A percentile compares a stretch with the other conserved stretches of the same genome.
Evolutionary conservation across 2,797 vertebrate species (phyloP).

Genomic region (Dromococcyx pavoninus): DNA sequence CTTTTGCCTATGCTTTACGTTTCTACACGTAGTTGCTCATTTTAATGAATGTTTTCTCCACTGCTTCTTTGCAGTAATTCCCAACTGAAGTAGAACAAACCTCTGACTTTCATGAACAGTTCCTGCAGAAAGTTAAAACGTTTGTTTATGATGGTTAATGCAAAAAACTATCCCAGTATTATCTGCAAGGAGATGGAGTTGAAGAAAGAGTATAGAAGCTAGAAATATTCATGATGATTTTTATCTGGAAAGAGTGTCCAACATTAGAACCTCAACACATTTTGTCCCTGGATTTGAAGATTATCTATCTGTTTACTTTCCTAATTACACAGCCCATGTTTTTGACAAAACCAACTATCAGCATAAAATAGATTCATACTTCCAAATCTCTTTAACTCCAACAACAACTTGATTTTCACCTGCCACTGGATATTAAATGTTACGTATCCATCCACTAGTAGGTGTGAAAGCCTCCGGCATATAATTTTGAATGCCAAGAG

Average conservation of each 20-base stretch:
- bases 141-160: not conserved
- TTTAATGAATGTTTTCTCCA: not conserved
- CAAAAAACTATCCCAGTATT: not conserved
- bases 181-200: not conserved
- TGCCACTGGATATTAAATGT: not conserved
- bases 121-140: not conserved
- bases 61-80: not conserved
- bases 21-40: not conserved
- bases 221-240: not conserved
- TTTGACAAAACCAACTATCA: not conserved
- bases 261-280: not conserved
- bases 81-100: not conserved
- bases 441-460: not conserved
- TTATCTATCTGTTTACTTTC: not conserved
- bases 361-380: not conserved
- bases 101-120: not conserved
- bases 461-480: not conserved
- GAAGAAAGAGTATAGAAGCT: not conserved
- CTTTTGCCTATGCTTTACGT: not conserved
- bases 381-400: not conserved
- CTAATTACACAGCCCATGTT: not conserved
- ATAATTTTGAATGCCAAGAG: not conserved
- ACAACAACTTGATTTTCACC: not conserved
- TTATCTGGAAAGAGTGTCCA: not conserved
- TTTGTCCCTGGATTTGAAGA: not conserved